Percentiles rank a stretch among this genome's conserved stretches.
Conservation (phyloP, 2,113 vertebrate genomes). For the Cavia aperea region DNA sequence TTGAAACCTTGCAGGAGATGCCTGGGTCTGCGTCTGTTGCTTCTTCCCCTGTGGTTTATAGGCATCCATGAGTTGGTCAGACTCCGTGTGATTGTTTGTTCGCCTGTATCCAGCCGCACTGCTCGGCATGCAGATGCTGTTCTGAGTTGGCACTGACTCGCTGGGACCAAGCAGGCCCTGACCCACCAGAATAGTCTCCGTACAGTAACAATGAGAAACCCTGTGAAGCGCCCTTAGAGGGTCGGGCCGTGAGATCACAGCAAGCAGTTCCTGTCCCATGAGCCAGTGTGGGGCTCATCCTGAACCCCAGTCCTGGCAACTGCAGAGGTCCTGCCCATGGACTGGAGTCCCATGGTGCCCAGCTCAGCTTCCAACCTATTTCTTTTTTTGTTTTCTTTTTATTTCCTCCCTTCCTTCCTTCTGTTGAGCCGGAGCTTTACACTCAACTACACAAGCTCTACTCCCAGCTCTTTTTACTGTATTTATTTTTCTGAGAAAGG, state of each 20-base stretch:
- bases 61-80: not conserved
- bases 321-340: not conserved
- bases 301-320: not conserved
- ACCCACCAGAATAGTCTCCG: too few species aligned
- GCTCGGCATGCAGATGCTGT: not conserved
- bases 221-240: not conserved
- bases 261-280: not conserved
- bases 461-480: not conserved
- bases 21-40: not conserved
- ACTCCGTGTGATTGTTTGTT: too few species aligned
- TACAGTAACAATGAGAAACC: not conserved
- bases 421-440: not conserved
- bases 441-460: not conserved
- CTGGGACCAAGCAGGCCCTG: not conserved
- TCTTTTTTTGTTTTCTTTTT: not conserved
- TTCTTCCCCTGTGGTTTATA: accelerated
- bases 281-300: not conserved
- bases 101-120: not conserved
- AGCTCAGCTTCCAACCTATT: not conserved
- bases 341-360: not conserved
- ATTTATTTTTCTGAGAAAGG: not conserved
- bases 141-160: not conserved
- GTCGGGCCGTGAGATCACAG: too few species aligned
- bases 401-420: not conserved
- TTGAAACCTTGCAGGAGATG: not conserved